phyloP scores from a whole-genome alignment of 30 jellyfish, hydroid and myxozoan species.

The Calvadosia cruxmelitensis region DNA sequence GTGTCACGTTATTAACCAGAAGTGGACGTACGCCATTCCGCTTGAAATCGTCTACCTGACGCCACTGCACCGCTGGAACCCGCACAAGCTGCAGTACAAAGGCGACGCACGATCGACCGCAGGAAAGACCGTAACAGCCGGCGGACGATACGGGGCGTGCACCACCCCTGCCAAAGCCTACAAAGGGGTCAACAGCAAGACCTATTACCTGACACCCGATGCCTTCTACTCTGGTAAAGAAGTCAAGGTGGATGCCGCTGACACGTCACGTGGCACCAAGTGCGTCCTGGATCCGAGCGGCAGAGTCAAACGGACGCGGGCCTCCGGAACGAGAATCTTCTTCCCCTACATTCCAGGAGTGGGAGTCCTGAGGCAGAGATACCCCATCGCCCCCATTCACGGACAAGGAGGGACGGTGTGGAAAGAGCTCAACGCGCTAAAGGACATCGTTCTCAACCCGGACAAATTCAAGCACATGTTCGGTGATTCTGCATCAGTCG shows the following conservation, averaged over 20 bases:
- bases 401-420: conserved; percentile 75
- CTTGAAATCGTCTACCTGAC: conserved; percentile 59
- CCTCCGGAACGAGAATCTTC: conserved; percentile 61
- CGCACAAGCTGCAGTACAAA: conserved; percentile 29
- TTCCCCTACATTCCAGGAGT: conserved; percentile 58
- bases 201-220: conserved; percentile 48
- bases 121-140: conserved; percentile 22
- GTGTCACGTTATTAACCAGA: conserved; percentile 30
- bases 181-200: conserved; percentile 43
- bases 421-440: conserved; percentile 58
- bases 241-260: conserved; percentile 34
- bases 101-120: conserved; percentile 16
- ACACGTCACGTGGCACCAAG: conserved; percentile 24
- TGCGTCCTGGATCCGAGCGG: conserved; percentile 62
- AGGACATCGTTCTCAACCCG: conserved; percentile 29
- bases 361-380: conserved; percentile 46
- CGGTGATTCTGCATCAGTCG: conserved; percentile 3
- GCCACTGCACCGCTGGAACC: conserved; percentile 62
- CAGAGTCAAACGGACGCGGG: conserved; percentile 23
- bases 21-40: conserved; percentile 71
- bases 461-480: conserved; percentile 20
- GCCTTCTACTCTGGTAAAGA: conserved; percentile 40
- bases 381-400: conserved; percentile 50
- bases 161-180: conserved; percentile 15
- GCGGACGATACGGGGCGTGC: conserved; percentile 60